phyloP scores from a whole-genome alignment of 1,140 invertebrate species.

The Drosophila nasuta region DNA sequence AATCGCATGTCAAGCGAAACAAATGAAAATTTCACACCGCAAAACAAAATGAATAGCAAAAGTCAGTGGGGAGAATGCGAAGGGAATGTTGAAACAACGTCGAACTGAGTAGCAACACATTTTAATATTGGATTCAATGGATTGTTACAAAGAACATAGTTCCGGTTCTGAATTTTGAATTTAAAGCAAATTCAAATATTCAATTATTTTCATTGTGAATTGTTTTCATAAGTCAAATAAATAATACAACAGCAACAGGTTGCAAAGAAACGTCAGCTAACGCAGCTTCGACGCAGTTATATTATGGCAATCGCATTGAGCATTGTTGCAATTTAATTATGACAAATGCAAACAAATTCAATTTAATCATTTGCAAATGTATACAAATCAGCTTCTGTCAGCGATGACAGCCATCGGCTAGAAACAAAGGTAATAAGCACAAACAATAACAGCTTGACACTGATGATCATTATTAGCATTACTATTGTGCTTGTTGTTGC shows the following conservation, averaged over 20 bases:
- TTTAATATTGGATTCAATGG: too few relatives aligned
- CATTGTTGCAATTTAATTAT: not conserved
- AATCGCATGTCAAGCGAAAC: slow-evolving; percentile 3
- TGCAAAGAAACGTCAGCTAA: too few relatives aligned
- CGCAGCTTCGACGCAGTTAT: not conserved
- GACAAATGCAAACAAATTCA: slow-evolving; percentile 1
- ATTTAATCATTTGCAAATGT: not conserved
- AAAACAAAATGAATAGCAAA: slow-evolving; percentile 1
- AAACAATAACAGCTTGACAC: not conserved
- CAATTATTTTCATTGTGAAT: too few relatives aligned
- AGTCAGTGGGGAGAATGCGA: not conserved
- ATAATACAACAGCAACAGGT: not conserved
- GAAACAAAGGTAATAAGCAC: not conserved
- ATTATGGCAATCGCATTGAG: not conserved
- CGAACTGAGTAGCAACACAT: too few relatives aligned
- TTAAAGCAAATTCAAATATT: too few relatives aligned
- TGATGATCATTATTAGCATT: slow-evolving; percentile 7
- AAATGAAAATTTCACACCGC: slow-evolving; percentile 3
- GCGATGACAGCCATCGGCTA: not conserved
- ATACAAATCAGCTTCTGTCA: slow-evolving; percentile 1
- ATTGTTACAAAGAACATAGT: too few relatives aligned
- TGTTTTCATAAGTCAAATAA: too few relatives aligned
- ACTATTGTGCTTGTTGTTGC: not conserved
- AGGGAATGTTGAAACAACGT: not conserved
- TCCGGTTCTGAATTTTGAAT: too few relatives aligned